Base-by-base conservation (phyloP, 1,140 invertebrate species). In the Papilio polytes region DNA sequence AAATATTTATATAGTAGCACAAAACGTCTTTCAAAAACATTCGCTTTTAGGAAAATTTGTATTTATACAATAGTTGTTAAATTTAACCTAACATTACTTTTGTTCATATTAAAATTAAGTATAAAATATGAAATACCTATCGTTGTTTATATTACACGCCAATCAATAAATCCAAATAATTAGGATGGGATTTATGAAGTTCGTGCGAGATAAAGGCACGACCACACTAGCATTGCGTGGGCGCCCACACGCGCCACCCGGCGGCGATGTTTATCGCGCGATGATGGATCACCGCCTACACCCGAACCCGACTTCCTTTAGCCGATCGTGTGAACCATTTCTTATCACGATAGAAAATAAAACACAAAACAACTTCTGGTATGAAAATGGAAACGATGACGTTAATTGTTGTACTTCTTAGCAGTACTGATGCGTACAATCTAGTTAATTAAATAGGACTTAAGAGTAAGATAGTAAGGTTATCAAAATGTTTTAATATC, bases 271-370 rank as follows among this genome's bases (percentile, higher is more conserved):
- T 92, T 91, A 92, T 91, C 91, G 80, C 81, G 77, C 78, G 84
- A 88, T 91, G 91, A 92, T 91, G 85, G 88, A 91, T 91, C 85
- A 85, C 79, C 84, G 83, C 84, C 87, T 82, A 81, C 89, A 53
- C 74, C 44, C 46, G 20, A 86, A 83, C 53, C 53, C 79, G 82
- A 87, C 87, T 87, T 87, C 87, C 85, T 84, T 74, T 80, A 80
- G 80, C 46, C 80, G 63, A 80, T 73, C 82, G 56, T 48, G n/a
- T 74, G 73, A 46, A 44, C 73, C 44, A 22, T 46, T 48, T 36
- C 20, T 74, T 74, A 74, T 48, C 20, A 41, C 70, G 26, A 72
- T 36, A 72, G 18, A 72, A 41, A 72, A 72, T 41, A 44, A 41
- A 72, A n/a, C 18, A 41, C 63, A 15, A 36, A 70, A 70, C 63